Evolutionary conservation across 2,797 vertebrate species (phyloP).

Genomic region (Peromyscus aztecus): DNA sequence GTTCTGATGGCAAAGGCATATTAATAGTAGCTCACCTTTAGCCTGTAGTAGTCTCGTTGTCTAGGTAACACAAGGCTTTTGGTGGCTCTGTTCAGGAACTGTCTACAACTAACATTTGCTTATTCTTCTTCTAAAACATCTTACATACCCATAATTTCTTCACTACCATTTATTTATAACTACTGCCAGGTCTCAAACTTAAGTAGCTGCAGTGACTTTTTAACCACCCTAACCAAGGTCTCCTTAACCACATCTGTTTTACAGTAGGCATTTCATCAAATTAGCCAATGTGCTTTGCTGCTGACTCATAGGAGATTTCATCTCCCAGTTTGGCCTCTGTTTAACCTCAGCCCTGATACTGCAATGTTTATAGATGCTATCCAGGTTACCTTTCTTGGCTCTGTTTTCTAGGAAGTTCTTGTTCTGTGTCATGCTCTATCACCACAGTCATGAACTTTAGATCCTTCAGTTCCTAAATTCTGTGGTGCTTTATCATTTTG

Average conservation of each 20-base stretch:
- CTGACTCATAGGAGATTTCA: not conserved
- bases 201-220: not conserved
- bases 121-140: constrained; percentile 9
- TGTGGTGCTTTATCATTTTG: not conserved
- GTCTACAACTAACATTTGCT: not conserved
- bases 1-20: not conserved
- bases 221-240: not conserved
- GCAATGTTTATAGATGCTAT: not conserved
- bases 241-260: not conserved
- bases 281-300: not conserved
- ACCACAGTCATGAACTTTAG: not conserved
- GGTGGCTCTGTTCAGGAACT: not conserved
- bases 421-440: not conserved
- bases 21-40: not conserved
- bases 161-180: not conserved
- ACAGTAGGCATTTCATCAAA: not conserved
- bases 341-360: not conserved
- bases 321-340: not conserved
- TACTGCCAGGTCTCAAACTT: not conserved
- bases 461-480: not conserved
- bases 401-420: not conserved
- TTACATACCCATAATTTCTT: not conserved
- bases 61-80: not conserved
- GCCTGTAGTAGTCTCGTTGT: not conserved
- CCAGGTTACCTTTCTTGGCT: not conserved